These are phyloP conservation scores for Gavia stellata DNA, from an alignment of 2,113 vertebrate genomes.

Conservation along the genomic window DNA sequence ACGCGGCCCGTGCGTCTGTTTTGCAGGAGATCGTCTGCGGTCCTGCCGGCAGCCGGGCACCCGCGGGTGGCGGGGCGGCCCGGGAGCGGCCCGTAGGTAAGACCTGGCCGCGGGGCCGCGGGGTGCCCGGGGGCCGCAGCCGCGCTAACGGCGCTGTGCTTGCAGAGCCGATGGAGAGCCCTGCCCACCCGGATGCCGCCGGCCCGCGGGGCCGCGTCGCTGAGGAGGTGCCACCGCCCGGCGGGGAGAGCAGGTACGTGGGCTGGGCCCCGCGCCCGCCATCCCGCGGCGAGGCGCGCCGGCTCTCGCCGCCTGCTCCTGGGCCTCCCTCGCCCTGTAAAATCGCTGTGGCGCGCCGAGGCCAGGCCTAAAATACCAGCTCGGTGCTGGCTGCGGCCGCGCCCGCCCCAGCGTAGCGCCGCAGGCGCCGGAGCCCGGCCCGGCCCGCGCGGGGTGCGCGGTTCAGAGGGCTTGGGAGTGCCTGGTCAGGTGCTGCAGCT, in stretches of 20 bases:
- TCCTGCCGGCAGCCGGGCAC: slow-evolving; percentile 40
- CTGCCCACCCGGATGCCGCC: background rate
- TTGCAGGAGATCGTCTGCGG: slow-evolving; percentile 80
- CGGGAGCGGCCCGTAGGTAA: slow-evolving; percentile 37
- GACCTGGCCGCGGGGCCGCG: background rate
- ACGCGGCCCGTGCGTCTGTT: background rate
- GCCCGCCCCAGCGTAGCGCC: too few species aligned
- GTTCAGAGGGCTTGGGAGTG: background rate
- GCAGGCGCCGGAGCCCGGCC: background rate
- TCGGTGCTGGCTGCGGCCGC: background rate
- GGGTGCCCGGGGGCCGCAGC: background rate
- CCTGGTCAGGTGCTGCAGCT: slow-evolving; percentile 1
- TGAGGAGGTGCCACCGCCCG: slow-evolving; percentile 43
- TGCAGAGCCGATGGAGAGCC: slow-evolving; percentile 37
- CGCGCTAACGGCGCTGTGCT: background rate
- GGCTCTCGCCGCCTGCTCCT: too few species aligned
- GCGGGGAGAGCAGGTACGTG: slow-evolving; percentile 62
- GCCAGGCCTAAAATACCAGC: too few species aligned
- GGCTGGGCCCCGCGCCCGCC: background rate
- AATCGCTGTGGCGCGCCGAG: background rate
- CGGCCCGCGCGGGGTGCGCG: background rate
- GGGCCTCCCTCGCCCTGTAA: background rate
- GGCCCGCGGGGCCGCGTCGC: slow-evolving; percentile 11
- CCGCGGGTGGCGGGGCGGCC: background rate
- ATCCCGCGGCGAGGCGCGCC: background rate